Percentiles rank a stretch among this genome's conserved stretches.
These are phyloP conservation scores for Macrosteles quadrilineatus DNA, from an alignment of 1,140 invertebrate genomes.

Conservation along the genomic window DNA sequence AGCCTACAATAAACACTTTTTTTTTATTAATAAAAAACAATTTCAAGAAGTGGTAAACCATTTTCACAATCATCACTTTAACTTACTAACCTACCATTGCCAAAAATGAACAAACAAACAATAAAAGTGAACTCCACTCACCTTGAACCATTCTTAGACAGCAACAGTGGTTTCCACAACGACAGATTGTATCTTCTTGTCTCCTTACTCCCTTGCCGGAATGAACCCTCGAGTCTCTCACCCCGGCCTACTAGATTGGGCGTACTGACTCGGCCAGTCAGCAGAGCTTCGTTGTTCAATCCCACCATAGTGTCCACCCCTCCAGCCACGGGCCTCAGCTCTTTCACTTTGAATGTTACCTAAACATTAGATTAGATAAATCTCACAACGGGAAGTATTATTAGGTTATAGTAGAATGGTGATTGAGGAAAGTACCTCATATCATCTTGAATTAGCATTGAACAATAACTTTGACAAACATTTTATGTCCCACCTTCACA, in stretches of 20 bases:
- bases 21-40: too few species aligned
- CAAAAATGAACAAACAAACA: too few species aligned
- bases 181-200: conserved; percentile 71
- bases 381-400: not conserved
- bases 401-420: not conserved
- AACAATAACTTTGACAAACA: not conserved
- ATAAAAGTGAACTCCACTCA: too few species aligned
- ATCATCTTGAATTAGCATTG: not conserved
- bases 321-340: conserved; percentile 71
- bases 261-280: conserved; percentile 67
- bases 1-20: too few species aligned
- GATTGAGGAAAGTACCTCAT: not conserved
- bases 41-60: too few species aligned
- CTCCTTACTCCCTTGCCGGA: conserved; percentile 69
- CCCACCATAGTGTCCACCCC: conserved; percentile 81
- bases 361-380: conserved; percentile 46
- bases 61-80: too few species aligned
- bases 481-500: not conserved
- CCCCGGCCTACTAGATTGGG: conserved; percentile 83
- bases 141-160: conserved; percentile 54
- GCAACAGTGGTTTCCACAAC: conserved; percentile 75
- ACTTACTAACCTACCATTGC: too few species aligned
- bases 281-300: conserved; percentile 84
- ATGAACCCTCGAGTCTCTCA: conserved; percentile 74
- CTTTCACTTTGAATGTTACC: conserved; percentile 81